Conservation (phyloP, 2,113 vertebrate genomes). For the Poecilia latipinna region DNA sequence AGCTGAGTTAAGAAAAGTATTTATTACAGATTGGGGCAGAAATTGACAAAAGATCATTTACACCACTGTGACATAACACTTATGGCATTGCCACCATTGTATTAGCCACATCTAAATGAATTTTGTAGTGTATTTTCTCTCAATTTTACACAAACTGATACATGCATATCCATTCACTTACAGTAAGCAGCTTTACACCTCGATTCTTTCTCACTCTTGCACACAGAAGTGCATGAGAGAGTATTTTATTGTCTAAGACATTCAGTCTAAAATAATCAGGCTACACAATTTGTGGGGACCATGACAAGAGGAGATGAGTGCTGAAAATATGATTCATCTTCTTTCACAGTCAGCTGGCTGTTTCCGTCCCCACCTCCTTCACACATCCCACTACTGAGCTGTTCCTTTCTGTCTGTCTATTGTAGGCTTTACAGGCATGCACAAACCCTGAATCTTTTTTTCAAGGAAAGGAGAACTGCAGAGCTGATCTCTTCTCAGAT, state of each 20-base stretch:
- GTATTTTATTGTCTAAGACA: not conserved
- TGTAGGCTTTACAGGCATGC: constrained; percentile 44
- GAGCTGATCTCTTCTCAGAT: constrained; percentile 16
- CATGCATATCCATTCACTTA: not conserved
- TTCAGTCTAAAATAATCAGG: constrained; percentile 20
- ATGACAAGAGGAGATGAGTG: constrained; percentile 47
- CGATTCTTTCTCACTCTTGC: not conserved
- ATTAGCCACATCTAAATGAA: too few species aligned
- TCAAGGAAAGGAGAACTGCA: constrained; percentile 27
- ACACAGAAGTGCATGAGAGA: not conserved
- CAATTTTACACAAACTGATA: not conserved
- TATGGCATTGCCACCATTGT: too few species aligned
- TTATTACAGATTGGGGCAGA: too few species aligned
- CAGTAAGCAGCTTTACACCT: not conserved
- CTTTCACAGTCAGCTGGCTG: constrained; percentile 64
- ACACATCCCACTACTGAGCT: constrained; percentile 74
- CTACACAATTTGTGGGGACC: constrained; percentile 27
- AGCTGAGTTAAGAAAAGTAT: too few species aligned
- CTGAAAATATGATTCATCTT: constrained; percentile 63
- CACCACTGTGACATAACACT: too few species aligned
- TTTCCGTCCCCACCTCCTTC: constrained; percentile 67
- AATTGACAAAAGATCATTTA: too few species aligned
- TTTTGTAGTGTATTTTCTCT: too few species aligned
- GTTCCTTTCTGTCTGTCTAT: constrained; percentile 58
- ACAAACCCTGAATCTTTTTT: constrained; percentile 45